Percentiles rank a stretch among this genome's conserved stretches.
Evolutionary conservation across 2,797 vertebrate genomes (phyloP).

Genomic region (Lagocephalus sceleratus): DNA sequence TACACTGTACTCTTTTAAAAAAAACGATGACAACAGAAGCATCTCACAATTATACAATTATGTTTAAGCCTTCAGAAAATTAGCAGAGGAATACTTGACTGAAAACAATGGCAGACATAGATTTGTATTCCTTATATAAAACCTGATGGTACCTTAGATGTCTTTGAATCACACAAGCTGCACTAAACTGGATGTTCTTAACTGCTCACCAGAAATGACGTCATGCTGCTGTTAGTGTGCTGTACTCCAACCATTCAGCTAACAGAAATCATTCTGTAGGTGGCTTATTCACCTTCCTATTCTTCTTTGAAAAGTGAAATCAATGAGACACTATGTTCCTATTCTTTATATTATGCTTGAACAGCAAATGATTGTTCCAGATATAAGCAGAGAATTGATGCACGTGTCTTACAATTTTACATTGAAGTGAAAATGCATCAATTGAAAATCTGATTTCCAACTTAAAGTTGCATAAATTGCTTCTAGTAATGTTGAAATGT

Average conservation of each 20-base stretch:
- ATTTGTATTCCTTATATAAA: constrained; percentile 1
- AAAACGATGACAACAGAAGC: too few relatives aligned
- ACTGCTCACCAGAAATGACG: too few relatives aligned
- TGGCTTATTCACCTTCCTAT: constrained; percentile 24
- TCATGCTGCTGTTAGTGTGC: not conserved
- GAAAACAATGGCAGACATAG: constrained; percentile 2
- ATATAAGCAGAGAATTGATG: constrained; percentile 10
- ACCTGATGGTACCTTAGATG: too few relatives aligned
- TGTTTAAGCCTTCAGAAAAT: not conserved
- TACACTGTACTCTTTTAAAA: too few relatives aligned
- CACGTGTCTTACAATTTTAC: too few relatives aligned
- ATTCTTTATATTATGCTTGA: constrained; percentile 9
- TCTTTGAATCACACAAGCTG: too few relatives aligned
- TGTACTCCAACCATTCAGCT: constrained; percentile 5
- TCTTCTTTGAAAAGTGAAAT: constrained; percentile 33
- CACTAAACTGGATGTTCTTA: too few relatives aligned
- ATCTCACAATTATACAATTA: too few relatives aligned
- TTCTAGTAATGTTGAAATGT: too few relatives aligned
- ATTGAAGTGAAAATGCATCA: too few relatives aligned
- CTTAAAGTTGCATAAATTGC: too few relatives aligned
- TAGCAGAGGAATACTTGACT: not conserved
- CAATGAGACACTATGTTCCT: constrained; percentile 28
- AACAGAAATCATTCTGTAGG: constrained; percentile 8
- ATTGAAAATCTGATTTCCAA: too few relatives aligned
- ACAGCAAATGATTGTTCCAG: constrained; percentile 1